A percentile compares a stretch with the other conserved stretches of the same genome.
Evolutionary conservation across 2,113 vertebrate genomes (phyloP).

Genomic region (Pachycephala philippinensis): DNA sequence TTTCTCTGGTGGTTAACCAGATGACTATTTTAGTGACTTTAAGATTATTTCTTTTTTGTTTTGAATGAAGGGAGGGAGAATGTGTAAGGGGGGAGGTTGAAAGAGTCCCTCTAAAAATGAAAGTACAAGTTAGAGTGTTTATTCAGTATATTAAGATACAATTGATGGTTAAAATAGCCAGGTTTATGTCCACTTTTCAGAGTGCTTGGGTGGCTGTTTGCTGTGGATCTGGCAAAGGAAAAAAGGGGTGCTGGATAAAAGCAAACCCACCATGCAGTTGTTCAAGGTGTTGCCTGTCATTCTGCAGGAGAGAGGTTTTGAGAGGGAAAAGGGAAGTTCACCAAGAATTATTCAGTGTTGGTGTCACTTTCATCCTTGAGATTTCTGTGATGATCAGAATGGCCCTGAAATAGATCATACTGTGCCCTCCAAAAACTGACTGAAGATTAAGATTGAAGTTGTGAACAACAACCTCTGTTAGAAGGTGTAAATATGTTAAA

Average conservation of each 20-base stretch:
- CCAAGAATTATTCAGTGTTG: background rate
- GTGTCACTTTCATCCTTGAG: background rate
- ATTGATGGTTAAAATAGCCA: background rate
- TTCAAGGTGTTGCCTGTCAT: background rate
- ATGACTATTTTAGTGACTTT: background rate
- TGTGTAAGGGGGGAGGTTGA: background rate
- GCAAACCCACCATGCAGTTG: background rate
- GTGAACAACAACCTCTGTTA: background rate
- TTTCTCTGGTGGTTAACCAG: background rate
- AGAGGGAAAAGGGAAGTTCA: background rate
- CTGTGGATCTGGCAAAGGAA: background rate
- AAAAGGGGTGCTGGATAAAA: background rate
- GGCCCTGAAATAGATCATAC: background rate
- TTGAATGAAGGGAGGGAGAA: background rate
- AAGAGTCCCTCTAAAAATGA: background rate
- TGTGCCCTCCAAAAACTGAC: background rate
- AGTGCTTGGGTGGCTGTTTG: background rate
- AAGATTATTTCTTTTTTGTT: background rate
- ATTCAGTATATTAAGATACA: background rate
- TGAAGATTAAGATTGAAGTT: background rate
- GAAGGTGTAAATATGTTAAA: background rate
- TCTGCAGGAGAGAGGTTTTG: background rate
- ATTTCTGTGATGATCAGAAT: background rate
- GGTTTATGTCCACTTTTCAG: background rate
- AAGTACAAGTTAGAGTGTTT: background rate